A percentile compares a stretch with the other conserved stretches of the same genome.
phyloP scores from a whole-genome alignment of 2,113 vertebrate genomes.

The Otis tarda region DNA sequence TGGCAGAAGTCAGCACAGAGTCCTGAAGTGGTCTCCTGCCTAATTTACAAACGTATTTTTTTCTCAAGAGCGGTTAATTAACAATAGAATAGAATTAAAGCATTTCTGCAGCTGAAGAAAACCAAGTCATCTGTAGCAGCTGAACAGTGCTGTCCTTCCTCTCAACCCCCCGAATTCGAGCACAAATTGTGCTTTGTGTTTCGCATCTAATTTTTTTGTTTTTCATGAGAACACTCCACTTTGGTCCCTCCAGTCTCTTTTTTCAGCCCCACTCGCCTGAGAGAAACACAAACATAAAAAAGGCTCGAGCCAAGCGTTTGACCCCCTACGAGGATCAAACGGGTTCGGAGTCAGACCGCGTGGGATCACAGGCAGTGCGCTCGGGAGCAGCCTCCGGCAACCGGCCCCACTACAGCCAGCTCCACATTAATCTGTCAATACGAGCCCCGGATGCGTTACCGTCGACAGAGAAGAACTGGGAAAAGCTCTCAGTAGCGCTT shows the following conservation, averaged over 20 bases:
- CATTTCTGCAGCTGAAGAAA: background rate
- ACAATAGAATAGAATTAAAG: background rate
- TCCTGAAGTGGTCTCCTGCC: background rate
- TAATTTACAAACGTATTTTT: background rate
- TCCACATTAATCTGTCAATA: background rate
- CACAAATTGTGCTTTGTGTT: background rate
- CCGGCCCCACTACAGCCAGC: background rate
- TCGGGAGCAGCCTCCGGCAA: background rate
- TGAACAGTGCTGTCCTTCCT: background rate
- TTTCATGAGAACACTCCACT: background rate
- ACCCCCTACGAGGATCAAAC: background rate
- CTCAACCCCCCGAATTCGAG: background rate
- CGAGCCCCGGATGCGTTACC: fast-evolving
- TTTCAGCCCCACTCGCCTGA: background rate
- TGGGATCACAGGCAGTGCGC: background rate
- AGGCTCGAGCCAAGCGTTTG: background rate
- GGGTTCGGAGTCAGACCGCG: background rate
- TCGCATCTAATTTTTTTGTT: background rate
- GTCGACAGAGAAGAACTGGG: background rate
- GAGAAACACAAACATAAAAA: background rate
- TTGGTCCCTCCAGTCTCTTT: background rate
- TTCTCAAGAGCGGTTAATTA: background rate
- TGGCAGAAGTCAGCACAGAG: background rate
- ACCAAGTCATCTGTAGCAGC: background rate
- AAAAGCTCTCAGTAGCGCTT: background rate